Evolutionary conservation across 2,113 vertebrate species (phyloP), one percentile per base, ranked within the genome.

Genomic region (Vidua macroura): DNA sequence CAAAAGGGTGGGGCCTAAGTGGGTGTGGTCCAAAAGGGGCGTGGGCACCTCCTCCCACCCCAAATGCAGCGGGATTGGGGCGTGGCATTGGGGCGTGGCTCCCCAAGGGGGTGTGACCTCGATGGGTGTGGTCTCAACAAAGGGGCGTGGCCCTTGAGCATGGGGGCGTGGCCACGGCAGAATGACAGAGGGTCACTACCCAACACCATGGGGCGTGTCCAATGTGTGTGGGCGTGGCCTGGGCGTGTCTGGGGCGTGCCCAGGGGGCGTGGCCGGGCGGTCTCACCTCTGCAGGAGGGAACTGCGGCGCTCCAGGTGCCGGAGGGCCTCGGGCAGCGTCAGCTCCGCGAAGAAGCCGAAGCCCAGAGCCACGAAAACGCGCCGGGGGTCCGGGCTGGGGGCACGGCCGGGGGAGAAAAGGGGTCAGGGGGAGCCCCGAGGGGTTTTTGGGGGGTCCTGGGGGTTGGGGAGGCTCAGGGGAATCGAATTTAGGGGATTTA

Each of bases 131-230:
- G 49, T 12, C 25, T 16, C 7, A 1, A 1, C 10, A 17, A 23
- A 3, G 20, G 35, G 35, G 35, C 35, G 35, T 35, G 35, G 35
- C 35, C 35, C n/a, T n/a, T n/a, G n/a, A 35, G 35, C 35, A 35
- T 35, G 35, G 35, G 51, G 69, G 35, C n/a, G 25, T 69, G 35
- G 19, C 41, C 6, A 37, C 1, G 3, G 12, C 53, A 21, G 11
- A 33, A 25, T 5, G 43, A 25, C 11, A 6, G 0, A 1, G 10
- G 21, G 3, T 31, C 30, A 12, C 5, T 8, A 10, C 28, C 28
- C 52, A 55, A 17, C 28, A 11, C 11, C 11, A 20, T 3, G 11
- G 19, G 67, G 48, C 4, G 21, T 41, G 35, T 3, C 7, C 2
- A 1, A 21, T 6, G 3, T 8, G 0, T 7, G 18, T 21, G 51